Conservation (phyloP, 2,888 invertebrate species). For the Sycophila texana region DNA sequence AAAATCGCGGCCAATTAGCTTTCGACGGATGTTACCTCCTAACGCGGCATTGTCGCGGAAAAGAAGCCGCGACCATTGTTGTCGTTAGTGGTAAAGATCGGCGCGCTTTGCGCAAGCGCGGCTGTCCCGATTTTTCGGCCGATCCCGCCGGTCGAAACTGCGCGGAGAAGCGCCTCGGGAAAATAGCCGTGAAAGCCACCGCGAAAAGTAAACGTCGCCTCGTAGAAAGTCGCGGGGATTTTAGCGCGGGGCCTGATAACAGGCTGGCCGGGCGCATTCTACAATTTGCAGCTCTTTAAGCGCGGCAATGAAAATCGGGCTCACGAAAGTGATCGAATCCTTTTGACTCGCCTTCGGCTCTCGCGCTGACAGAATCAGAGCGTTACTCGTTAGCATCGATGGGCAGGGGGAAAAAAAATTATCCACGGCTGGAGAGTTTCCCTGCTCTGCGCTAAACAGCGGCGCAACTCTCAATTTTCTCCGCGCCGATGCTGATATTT, state of each 20-base stretch:
- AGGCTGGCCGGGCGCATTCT: too few relatives aligned
- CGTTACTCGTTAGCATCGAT: constrained; percentile 39
- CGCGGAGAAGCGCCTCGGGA: too few relatives aligned
- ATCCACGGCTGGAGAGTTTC: constrained; percentile 20
- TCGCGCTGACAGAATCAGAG: constrained; percentile 31
- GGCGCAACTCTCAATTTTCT: constrained; percentile 24
- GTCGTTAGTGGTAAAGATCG: background rate
- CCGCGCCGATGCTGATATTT: background rate
- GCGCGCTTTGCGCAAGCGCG: background rate
- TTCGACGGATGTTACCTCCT: constrained; percentile 1
- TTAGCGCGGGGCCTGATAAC: too few relatives aligned
- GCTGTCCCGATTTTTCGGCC: background rate
- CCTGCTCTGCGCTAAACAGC: constrained; percentile 13
- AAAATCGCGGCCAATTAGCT: constrained; percentile 23
- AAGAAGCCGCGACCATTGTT: background rate
- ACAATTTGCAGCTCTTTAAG: background rate
- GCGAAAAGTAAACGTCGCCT: too few relatives aligned
- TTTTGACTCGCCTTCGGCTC: constrained; percentile 5
- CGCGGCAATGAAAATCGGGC: constrained; percentile 3
- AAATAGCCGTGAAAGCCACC: too few relatives aligned
- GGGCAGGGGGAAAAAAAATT: constrained; percentile 15
- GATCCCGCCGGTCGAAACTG: too few relatives aligned
- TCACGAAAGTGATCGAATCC: constrained; percentile 35
- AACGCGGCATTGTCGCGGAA: constrained; percentile 8
- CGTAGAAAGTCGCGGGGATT: too few relatives aligned